These are phyloP conservation scores for Brachionus koreanus DNA, from an alignment of 1,140 invertebrate genomes.

Conservation along the genomic window DNA sequence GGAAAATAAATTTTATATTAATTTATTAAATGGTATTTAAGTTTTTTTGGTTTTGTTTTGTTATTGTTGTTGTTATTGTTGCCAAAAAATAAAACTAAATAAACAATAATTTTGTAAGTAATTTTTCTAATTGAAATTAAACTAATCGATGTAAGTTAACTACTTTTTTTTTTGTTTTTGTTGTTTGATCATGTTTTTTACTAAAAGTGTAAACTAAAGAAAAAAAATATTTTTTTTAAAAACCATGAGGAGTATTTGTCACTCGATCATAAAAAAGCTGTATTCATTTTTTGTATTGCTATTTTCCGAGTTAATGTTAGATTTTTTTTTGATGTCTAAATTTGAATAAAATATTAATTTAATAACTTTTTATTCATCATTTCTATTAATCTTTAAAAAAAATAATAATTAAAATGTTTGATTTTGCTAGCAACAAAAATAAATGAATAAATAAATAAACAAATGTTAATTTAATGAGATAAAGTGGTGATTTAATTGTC, in stretches of 20 bases:
- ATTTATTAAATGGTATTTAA: not conserved
- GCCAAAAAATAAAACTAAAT: not conserved
- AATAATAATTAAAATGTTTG: too few species aligned
- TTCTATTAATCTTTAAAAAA: not conserved
- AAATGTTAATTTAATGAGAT: too few species aligned
- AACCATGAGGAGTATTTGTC: not conserved
- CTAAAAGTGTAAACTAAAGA: not conserved
- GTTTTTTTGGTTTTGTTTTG: too few species aligned
- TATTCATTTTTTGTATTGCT: not conserved
- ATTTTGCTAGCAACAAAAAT: too few species aligned
- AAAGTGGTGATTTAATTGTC: too few species aligned
- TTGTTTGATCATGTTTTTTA: not conserved
- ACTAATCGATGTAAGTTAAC: not conserved
- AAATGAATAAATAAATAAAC: too few species aligned
- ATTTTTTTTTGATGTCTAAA: not conserved
- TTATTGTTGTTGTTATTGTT: not conserved
- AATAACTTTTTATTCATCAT: not conserved
- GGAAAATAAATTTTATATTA: constrained; percentile 15
- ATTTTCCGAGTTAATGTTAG: not conserved
- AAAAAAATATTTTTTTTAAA: not conserved
- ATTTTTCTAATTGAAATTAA: not conserved
- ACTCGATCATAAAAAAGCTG: not conserved
- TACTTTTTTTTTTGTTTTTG: not conserved
- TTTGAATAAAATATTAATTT: not conserved
- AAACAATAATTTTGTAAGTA: not conserved